Conservation (phyloP, 1,140 invertebrate genomes). For the Anadara kagoshimensis region DNA sequence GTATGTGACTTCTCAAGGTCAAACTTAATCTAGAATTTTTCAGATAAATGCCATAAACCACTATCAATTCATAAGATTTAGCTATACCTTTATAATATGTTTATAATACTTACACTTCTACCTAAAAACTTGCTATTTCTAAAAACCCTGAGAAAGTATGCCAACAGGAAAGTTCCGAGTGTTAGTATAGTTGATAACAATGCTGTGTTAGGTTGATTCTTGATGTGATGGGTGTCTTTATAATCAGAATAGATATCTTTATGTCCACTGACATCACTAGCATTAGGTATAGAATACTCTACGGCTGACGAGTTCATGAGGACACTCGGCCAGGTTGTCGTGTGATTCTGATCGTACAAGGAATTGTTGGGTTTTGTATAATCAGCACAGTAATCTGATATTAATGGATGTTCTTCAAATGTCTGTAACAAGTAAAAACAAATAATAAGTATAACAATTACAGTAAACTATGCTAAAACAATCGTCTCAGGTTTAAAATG, state of each 20-base stretch:
- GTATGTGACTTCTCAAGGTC: too few species aligned
- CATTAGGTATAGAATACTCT: too few species aligned
- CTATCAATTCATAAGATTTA: too few species aligned
- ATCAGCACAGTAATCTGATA: constrained; percentile 29
- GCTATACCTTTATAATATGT: too few species aligned
- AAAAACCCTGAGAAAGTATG: constrained; percentile 93
- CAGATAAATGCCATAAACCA: too few species aligned
- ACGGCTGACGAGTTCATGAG: too few species aligned
- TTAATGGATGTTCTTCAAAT: constrained; percentile 55
- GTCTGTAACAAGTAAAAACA: constrained; percentile 51
- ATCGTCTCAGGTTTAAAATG: too few species aligned
- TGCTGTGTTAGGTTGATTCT: constrained; percentile 84
- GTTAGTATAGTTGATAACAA: constrained; percentile 94
- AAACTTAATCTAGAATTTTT: too few species aligned
- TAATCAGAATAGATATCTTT: neutral
- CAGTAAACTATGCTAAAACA: too few species aligned
- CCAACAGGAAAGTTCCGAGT: constrained; percentile 94
- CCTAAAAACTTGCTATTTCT: constrained; percentile 97
- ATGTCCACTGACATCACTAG: neutral
- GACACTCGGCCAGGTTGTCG: too few species aligned
- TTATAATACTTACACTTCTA: constrained; percentile 83
- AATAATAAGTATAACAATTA: neutral
- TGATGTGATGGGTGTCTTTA: neutral
- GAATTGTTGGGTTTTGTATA: neutral
- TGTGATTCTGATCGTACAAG: too few species aligned